Base-by-base conservation (phyloP, 53 echinoderm and acorn worm genomes). In the Astropecten irregularis region DNA sequence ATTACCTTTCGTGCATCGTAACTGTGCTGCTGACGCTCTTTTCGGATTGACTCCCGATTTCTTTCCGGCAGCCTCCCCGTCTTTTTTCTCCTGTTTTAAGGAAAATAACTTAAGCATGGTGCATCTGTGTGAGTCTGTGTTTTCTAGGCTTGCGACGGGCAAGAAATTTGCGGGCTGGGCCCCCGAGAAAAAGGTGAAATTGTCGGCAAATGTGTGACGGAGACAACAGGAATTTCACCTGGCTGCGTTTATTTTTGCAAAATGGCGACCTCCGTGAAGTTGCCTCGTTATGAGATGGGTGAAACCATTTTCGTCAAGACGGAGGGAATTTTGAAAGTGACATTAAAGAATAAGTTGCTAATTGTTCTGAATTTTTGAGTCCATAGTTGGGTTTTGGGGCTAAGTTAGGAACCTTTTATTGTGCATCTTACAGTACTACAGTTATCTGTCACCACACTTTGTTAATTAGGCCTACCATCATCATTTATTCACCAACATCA, bases 81-180 rank as follows among this genome's bases (percentile, higher is more conserved):
- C 95, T 85, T 91, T 91, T 76, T 90, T 93, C 86, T 95, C 92
- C 54, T 95, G 92, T 71, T 92, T 95, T 49, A 95, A 61, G 34
- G 92, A 92, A 88, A 92, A 95, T 86, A 95, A 79, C 62, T 86
- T 95, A 79, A 95, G 90, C 95, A 95, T 95, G 60, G 85, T 95
- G 89, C 56, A 84, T 65, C 55, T 77, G 66, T 51, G 66, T 77
- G 33, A 26, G 2, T 62, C 32, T 42, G 61, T 61, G 48, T 20
- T 35, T 48, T 40, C 15, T 30, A n/a, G 9, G 22, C 42, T 49
- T 8, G 8, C 42, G 47, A 11, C 2, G 3, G 16, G 7, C 29
- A 7, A 39, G 57, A 58, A 54, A 57, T 40, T 37, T 1, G 58
- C 8, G 39, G 38, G 22, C 40, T 58, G 18, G 23, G 25, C 57